A percentile compares a stretch with the other conserved stretches of the same genome.
These are phyloP conservation scores for Centruroides vittatus DNA, from an alignment of 1,140 invertebrate species.

Conservation along the genomic window DNA sequence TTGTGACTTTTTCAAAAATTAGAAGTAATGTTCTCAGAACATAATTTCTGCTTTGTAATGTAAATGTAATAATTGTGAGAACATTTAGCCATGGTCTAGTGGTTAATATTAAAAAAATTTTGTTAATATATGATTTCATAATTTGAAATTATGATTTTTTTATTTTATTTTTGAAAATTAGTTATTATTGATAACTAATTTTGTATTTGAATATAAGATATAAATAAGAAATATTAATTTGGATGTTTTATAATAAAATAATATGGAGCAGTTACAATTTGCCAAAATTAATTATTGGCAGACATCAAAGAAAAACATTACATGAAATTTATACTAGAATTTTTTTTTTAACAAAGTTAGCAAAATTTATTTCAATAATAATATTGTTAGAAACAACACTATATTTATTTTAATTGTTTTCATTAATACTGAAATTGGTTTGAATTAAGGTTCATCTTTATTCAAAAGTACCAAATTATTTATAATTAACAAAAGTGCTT, in stretches of 20 bases:
- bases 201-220: not conserved
- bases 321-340: too few species aligned
- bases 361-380: too few species aligned
- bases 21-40: not conserved
- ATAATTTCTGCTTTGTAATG: not conserved
- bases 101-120: not conserved
- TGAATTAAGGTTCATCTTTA: too few species aligned
- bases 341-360: too few species aligned
- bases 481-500: too few species aligned
- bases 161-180: not conserved
- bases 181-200: not conserved
- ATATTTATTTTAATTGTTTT: too few species aligned
- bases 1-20: not conserved
- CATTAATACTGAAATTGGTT: too few species aligned
- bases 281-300: not conserved
- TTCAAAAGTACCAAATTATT: too few species aligned
- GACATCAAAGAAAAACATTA: too few species aligned
- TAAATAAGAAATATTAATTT: not conserved
- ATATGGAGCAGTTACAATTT: not conserved
- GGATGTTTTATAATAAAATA: conserved; percentile 6
- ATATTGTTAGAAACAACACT: too few species aligned
- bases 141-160: not conserved
- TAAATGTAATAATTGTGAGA: not conserved
- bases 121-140: not conserved
- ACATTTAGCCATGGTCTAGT: not conserved